Evolutionary conservation across 1,140 invertebrate species (phyloP), one percentile per base, ranked within the genome.

Genomic region (Camponotus vicinus): DNA sequence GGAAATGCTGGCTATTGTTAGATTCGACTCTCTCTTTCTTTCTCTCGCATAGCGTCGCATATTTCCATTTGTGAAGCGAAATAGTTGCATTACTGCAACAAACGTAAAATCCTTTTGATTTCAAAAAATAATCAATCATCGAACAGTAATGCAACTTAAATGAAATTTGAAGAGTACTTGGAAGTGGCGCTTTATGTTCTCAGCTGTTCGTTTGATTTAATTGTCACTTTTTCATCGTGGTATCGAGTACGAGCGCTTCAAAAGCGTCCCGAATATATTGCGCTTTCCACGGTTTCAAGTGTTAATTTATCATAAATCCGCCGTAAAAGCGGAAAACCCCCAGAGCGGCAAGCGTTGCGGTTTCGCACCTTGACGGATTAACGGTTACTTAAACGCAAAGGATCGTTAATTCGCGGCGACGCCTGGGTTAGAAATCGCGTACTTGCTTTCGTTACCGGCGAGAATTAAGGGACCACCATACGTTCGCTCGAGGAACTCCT

Each of bases 341-440:
- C 45, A 45, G 73, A 73, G 32, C 32, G 55, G 18, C 40, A 32
- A 83, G 55, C 55, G 49, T 57, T 57, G 77, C 34, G 59, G 82
- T 77, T 78, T 85, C 59, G 59, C 59, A 21, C 77, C 66, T 82
- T 71, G 85, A 86, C 78, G 57, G 78, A 83, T 83, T 83, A 86
- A 80, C 64, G 78, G 77, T 86, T 86, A 82, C 52, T 83, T 83
- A 83, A 82, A 86, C 57, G 67, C 34, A 63, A 83, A 71, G 55
- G 57, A 82, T 82, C 40, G 40, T 80, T 70, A 71, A 80, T 86
- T 82, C 77, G 64, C 64, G 34, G 64, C 45, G 77, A 61, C 40
- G 55, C 8, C 27, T 4, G 34, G 66, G 37, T 75, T 57, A 27
- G 42, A 70, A 70, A 82, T 82, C 55, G 77, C 64, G 66, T 66